A percentile compares a stretch with the other conserved stretches of the same genome.
Conservation (phyloP, 2,797 vertebrate genomes). For the Heterohyrax brucei region DNA sequence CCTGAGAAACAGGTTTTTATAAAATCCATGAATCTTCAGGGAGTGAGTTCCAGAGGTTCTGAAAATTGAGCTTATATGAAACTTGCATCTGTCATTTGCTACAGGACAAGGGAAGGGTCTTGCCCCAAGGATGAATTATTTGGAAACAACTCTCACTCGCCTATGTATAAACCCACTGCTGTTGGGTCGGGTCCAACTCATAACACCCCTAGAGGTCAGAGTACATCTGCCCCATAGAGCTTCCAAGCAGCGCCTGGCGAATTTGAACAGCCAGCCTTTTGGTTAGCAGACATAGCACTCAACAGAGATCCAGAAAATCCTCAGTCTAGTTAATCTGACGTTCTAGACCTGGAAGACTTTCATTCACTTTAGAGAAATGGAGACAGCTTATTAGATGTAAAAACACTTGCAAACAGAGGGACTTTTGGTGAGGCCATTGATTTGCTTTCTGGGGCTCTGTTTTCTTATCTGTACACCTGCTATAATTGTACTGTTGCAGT, state of each 20-base stretch:
- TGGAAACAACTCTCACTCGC: not conserved
- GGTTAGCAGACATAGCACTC: too few relatives aligned
- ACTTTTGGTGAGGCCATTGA: not conserved
- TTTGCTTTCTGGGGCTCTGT: too few relatives aligned
- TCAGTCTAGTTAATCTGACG: not conserved
- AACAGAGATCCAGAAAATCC: not conserved
- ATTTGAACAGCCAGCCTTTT: too few relatives aligned
- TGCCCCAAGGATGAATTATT: not conserved
- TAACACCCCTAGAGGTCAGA: too few relatives aligned
- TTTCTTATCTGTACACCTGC: not conserved
- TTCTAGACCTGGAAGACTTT: not conserved
- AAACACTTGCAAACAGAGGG: not conserved
- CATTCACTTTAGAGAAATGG: conserved; percentile 19
- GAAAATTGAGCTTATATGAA: not conserved
- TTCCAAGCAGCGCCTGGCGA: too few relatives aligned
- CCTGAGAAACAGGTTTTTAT: conserved; percentile 46
- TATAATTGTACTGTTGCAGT: not conserved
- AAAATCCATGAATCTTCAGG: conserved; percentile 11
- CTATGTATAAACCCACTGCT: not conserved
- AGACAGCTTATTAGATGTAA: not conserved
- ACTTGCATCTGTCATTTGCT: not conserved
- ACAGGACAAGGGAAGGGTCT: not conserved
- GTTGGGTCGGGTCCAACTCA: too few relatives aligned
- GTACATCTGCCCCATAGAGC: too few relatives aligned
- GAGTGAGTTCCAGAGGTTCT: not conserved